Percentiles rank a stretch among this genome's conserved stretches.
These are phyloP conservation scores for Cerastis rubricosa DNA, from an alignment of 2,888 invertebrate genomes.

Conservation along the genomic window DNA sequence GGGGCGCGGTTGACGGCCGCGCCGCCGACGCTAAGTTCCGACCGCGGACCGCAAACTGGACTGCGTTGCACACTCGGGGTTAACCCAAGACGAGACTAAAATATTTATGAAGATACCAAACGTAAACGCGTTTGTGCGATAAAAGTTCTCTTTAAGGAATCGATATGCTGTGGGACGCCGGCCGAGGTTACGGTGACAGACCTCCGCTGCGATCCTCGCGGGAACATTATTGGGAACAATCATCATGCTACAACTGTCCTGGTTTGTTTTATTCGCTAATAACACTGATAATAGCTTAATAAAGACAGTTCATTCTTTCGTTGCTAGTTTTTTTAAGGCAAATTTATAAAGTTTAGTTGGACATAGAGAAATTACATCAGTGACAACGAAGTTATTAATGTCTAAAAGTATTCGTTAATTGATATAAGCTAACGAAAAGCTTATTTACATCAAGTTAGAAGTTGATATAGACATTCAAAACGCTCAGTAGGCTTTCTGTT, in stretches of 20 bases:
- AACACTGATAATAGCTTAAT: constrained; percentile 27
- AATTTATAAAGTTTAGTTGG: background rate
- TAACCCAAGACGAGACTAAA: constrained; percentile 71
- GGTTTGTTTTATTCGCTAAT: constrained; percentile 31
- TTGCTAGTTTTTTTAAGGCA: background rate
- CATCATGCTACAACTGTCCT: constrained; percentile 29
- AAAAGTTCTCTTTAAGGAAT: constrained; percentile 57
- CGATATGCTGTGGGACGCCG: constrained; percentile 43
- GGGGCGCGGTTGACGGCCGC: constrained; percentile 63
- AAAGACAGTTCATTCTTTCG: constrained; percentile 8
- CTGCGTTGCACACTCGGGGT: constrained; percentile 67
- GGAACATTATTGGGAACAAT: constrained; percentile 43
- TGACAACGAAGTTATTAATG: background rate
- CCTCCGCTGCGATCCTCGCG: constrained; percentile 39
- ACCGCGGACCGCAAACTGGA: constrained; percentile 73
- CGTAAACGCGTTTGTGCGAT: constrained; percentile 61
- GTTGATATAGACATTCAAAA: background rate
- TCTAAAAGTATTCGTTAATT: background rate
- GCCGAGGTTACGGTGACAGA: constrained; percentile 46
- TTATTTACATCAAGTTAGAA: background rate
- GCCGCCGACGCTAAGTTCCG: constrained; percentile 67
- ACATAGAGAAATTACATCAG: background rate
- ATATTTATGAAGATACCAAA: constrained; percentile 71
- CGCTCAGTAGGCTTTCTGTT: background rate
- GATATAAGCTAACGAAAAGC: background rate